These are phyloP conservation scores for Anoplophora glabripennis DNA, from an alignment of 1,140 invertebrate species.

Conservation along the genomic window DNA sequence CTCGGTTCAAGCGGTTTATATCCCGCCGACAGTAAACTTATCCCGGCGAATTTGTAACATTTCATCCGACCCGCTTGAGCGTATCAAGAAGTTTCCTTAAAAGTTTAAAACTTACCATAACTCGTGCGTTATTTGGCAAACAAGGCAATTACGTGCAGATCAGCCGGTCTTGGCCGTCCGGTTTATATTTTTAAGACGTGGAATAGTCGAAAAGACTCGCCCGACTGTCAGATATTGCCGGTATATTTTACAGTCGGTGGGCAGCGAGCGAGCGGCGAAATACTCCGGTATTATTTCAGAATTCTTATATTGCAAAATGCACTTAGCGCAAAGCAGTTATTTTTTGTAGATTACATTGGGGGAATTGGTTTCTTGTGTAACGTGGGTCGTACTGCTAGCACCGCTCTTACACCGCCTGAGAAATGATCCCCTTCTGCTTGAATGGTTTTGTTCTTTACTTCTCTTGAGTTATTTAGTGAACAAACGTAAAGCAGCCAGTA, in stretches of 20 bases:
- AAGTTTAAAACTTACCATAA: background rate
- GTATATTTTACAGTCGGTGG: conserved; percentile 23
- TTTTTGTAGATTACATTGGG: conserved; percentile 5
- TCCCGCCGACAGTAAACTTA: too few relatives aligned
- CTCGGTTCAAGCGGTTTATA: too few relatives aligned
- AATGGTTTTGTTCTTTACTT: too few relatives aligned
- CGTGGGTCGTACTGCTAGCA: too few relatives aligned
- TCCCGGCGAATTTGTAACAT: too few relatives aligned
- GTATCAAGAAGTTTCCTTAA: background rate
- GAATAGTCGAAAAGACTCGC: background rate
- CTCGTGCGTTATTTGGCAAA: background rate
- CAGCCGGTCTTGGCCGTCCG: background rate
- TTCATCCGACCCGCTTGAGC: too few relatives aligned
- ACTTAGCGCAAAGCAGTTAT: conserved; percentile 24
- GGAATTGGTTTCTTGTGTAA: too few relatives aligned
- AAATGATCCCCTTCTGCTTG: too few relatives aligned
- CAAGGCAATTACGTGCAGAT: too few relatives aligned
- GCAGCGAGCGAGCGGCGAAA: conserved; percentile 9
- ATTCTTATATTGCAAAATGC: conserved; percentile 31
- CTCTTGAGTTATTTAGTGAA: too few relatives aligned
- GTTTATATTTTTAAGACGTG: conserved; percentile 2
- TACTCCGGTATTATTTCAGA: conserved; percentile 16
- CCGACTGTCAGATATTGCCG: conserved; percentile 1
- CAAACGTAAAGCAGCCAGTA: too few relatives aligned
- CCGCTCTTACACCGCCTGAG: too few relatives aligned